Evolutionary conservation across 2,797 vertebrate species (phyloP), one percentile per base, ranked within the genome.

Genomic region (Galaxias olidus): DNA sequence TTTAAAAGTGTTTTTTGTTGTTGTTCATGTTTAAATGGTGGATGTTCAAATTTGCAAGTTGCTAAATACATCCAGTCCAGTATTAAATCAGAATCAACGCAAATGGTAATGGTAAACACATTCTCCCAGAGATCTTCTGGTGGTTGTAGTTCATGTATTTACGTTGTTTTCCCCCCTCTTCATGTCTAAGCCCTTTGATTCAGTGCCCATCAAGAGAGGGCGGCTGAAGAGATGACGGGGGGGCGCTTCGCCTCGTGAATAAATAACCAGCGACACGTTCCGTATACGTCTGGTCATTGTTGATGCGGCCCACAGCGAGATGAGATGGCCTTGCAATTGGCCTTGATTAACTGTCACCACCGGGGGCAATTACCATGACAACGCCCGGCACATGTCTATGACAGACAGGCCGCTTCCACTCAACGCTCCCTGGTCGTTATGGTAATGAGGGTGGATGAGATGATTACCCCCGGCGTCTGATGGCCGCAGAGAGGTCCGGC

Each of bases 291-390:
- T 3, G 30, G 57, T 79, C 70, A 49, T 64, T 55, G 45, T 30
- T 52, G 13, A 49, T 30, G 14, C 17, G 14, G 9, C 19, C 20
- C 60, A 65, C 46, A 8, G 47, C 46, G 65, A 80, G 62, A 40
- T 10, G n/a, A 41, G 42, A 9, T 9, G 52, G 68, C 68, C 44
- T 73, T 43, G 49, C 60, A 67, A 72, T 72, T 75, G 80, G 73
- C 71, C 73, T 72, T 80, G 74, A 81, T 83, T 77, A 79, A 44
- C 43, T 63, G 46, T 61, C 65, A 56, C 40, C 41, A 65, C 74
- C 52, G 54, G 51, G 55, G 61, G 72, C 79, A 42, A 74, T 54
- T 73, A 55, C 56, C 8, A 48, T 65, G 54, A 65, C 52, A 81
- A 74, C 63, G 59, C 59, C 56, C 53, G 73, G 30, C 68, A 48